Evolutionary conservation across 2,888 invertebrate genomes (phyloP), one percentile per base, ranked within the genome.

Genomic region (Chelonus formosanus): DNA sequence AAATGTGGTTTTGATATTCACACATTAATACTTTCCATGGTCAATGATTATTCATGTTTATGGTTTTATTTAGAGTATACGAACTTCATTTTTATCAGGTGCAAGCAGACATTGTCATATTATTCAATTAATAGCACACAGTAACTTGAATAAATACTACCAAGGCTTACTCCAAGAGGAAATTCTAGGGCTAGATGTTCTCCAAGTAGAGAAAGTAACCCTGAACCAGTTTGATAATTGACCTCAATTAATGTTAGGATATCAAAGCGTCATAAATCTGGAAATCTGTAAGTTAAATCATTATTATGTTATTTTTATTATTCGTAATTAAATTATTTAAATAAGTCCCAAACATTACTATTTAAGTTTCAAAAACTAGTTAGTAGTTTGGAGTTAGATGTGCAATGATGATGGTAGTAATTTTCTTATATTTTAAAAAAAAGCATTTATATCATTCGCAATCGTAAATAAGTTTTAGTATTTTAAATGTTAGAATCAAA

Each of bases 261-360:
- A 81, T 86, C 87, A 79, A 87, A 86, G 85, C 89, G 92, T 93
- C 92, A 93, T 92, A 93, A 92, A 84, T 92, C 93, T 80, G 92
- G 92, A 84, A 92, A 93, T 80, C 88, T 92, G 85, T 54, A 82
- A 81, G 68, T 69, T 72, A 70, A 76, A 76, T 20, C 1, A 75
- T 44, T 3, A 10, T 31, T 31, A 34, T 34, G 4, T 7, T 8
- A 45, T 35, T 32, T 34, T 58, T 58, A 58, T 7, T 58, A 31
- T 32, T 10, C 8, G n/a, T 44, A 44, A 44, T 44, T 8, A 8
- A 52, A 43, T 5, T 20, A 3, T 43, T 20, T 2, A 10, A 20
- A 47, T 32, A 43, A 54, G 3, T 1, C 1, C 20, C 20, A 20
- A 20, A 20, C 2, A 20, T 20, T 20, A 20, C 36, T 6, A 36